Evolutionary conservation across 2,113 vertebrate genomes (phyloP), one percentile per base, ranked within the genome.

Genomic region (Pyxicephalus adspersus): DNA sequence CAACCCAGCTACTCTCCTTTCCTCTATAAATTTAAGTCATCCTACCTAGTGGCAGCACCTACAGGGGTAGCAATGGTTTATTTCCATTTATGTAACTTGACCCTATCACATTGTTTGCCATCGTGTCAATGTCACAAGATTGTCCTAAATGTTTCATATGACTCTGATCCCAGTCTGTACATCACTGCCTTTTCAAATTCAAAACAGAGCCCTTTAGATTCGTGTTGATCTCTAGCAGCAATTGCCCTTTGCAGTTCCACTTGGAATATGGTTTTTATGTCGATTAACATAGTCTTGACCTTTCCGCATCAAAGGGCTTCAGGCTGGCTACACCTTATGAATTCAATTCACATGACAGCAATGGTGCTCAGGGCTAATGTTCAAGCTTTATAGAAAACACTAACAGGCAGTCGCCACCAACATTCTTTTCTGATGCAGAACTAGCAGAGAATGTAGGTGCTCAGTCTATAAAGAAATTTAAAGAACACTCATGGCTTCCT

Each of bases 281-380:
- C 68, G 68, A 72, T 72, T 72, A 72, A 72, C 68, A 72, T 72
- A 55, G 68, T 72, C 68, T 20, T 72, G 68, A 72, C 68, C 68
- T 72, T 72, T 72, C 68, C 28, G 68, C 68, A 55, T 72, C 45
- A 18, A 72, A 72, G 68, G 51, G 68, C 68, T 72, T 50, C 68
- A 51, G 68, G 68, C 68, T 28, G 38, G 25, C 68, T 55, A 55
- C 68, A 55, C 68, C 68, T 72, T 55, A 50, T 29, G 51, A 28
- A 72, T 72, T 55, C 51, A 72, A 55, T 72, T 55, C 68, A 55
- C 68, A 31, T 51, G 25, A 55, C 68, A 72, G 68, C 68, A 29
- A 23, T 23, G 20, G 68, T 23, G n/a, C 51, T 54, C 18, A 17
- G 50, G 51, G 50, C 26, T 19, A 6, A 51, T n/a, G 50, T 72